Base-by-base conservation (phyloP, 2,113 vertebrate species). In the Seriola aureovittata region DNA sequence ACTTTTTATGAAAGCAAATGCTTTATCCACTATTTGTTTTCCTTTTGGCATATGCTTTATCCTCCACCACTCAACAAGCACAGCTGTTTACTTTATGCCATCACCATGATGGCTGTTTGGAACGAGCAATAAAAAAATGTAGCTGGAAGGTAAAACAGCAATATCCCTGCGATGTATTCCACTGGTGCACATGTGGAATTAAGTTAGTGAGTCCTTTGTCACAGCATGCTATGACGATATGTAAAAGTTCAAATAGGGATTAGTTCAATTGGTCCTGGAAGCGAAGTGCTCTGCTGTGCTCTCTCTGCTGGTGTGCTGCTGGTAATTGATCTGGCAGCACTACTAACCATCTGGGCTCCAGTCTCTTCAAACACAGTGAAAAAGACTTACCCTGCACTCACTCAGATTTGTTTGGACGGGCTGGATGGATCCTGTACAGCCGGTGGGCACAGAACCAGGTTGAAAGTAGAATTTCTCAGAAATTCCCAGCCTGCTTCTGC, bases 241-340 rank as follows among this genome's bases (percentile, higher is more conserved):
- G 71, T 79, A 81, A 70, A 92, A 86, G 80, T 91, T 90, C 82
- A 87, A 74, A 74, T 40, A 71, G 72, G 69, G 81, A 85, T 88
- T 55, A 80, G 65, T 88, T 83, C 70, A 89, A 84, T 91, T 81
- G 89, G 75, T 62, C 78, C 84, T 84, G 64, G 65, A 80, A 88
- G 81, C 82, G 60, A 86, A 75, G 69, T 40, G 78, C 81, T 72
- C 14, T 8, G 66, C 83, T 88, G 73, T 44, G 78, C 75, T 84
- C 58, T 65, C 67, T 80, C 73, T 81, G 82, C 60, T 89, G 89
- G 87, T 89, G 85, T 90, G 74, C 74, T 82, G 65, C 76, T 86
- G 71, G 85, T 91, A 92, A 93, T 93, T 93, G 88, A 93, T 87
- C 90, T 94, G 94, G 91, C 92, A 92, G 69, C 82, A 77, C 90